Percentiles rank a stretch among this genome's conserved stretches.
phyloP scores from a whole-genome alignment of 2,888 invertebrate genomes.

The Torymus aiolomorphi region DNA sequence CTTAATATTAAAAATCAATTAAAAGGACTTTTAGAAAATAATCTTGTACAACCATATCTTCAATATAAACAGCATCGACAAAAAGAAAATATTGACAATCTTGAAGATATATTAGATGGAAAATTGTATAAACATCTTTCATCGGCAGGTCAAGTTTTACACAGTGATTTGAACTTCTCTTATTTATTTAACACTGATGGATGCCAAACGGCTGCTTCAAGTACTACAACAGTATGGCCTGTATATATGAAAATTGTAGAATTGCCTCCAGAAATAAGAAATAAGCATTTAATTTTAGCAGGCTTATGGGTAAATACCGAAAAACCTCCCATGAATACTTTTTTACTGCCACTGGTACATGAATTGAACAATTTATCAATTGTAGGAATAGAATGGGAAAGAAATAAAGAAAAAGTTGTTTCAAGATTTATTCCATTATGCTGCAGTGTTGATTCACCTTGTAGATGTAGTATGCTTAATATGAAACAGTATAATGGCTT shows the following conservation, averaged over 20 bases:
- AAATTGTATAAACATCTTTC: no score
- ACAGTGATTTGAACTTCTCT: constrained; percentile 14
- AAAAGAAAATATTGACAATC: constrained; percentile 44
- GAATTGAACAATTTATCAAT: no score
- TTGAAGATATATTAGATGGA: no score
- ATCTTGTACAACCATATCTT: not conserved
- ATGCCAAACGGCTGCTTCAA: constrained; percentile 38
- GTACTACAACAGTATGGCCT: constrained; percentile 41
- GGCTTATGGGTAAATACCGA: constrained; percentile 50
- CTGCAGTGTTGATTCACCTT: no score
- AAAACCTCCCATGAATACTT: no score
- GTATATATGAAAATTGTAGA: constrained; percentile 43
- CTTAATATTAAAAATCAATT: not conserved
- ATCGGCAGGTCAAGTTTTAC: constrained; percentile 10
- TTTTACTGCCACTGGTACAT: no score
- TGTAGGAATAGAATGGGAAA: no score
- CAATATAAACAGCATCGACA: constrained; percentile 21
- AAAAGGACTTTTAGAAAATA: constrained; percentile 20
- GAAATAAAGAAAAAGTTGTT: no score
- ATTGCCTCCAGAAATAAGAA: not conserved
- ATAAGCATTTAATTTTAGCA: no score
- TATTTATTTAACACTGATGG: constrained; percentile 55
- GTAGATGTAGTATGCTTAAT: no score
- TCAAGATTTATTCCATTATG: no score
- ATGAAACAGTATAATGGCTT: no score